Evolutionary conservation across 2,888 invertebrate species (phyloP), one percentile per base, ranked within the genome.

Genomic region (Andrena fulva): DNA sequence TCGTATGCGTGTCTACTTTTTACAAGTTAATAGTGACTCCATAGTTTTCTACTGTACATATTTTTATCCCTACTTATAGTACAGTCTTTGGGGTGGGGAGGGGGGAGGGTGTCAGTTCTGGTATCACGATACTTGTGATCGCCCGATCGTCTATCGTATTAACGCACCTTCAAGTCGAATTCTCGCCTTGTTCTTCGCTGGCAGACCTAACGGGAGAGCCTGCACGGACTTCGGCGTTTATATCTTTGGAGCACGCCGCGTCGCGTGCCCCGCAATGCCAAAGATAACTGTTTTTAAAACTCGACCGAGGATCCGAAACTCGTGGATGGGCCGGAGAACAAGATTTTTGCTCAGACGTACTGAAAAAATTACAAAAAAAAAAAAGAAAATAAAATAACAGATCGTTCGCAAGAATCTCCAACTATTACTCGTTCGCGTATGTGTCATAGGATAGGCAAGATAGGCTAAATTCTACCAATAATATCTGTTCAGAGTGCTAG

Each of bases 401-500:
- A 59, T 68, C 77, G 63, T 80, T 85, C 60, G 71, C 84, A 80
- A 73, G 67, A 80, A 80, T 81, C 75, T 83, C 72, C 63, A 71
- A 85, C 76, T 78, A 85, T 89, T 86, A 81, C 56, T 85, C 75
- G 77, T 87, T 85, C 82, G 80, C 87, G 87, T 80, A 78, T 78
- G 84, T 87, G 87, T 82, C 75, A 70, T 85, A 85, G 87, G 82
- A 59, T 82, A 88, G 88, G 76, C 35, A 33, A 74, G 42, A 76
- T 85, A 89, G 83, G 77, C 80, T 79, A 87, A 85, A 76, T 79
- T 82, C 71, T 67, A 84, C 71, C 77, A 64, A 84, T 89, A 87
- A 42, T 90, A 86, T 90, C 91, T 90, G 90, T 90, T 90, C 84
- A 85, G 87, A 87, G 80, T 85, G 91, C 91, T 92, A 91, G 91